Percentiles rank a stretch among this genome's conserved stretches.
Conservation (phyloP, 2,888 invertebrate species). For the Drosophila ezoana region DNA sequence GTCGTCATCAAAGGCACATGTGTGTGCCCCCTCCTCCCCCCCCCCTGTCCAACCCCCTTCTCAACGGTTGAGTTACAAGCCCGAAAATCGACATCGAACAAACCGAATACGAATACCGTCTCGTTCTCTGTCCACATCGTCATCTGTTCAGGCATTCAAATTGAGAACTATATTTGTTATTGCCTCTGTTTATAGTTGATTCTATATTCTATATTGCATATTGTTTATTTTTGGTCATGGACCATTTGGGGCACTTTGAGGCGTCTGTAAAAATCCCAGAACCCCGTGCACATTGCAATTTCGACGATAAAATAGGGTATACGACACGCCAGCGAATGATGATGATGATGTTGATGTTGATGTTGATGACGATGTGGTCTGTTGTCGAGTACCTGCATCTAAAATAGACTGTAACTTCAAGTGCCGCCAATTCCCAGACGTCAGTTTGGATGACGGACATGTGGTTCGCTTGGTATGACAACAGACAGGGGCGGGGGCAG, state of each 20-base stretch:
- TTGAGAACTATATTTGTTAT: not conserved
- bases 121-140: slow-evolving; percentile 19
- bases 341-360: too few species aligned
- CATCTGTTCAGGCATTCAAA: slow-evolving; percentile 60
- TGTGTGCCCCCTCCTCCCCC: slow-evolving; percentile 29
- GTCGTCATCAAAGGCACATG: slow-evolving; percentile 66
- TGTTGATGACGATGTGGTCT: too few species aligned
- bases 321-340: not conserved
- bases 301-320: not conserved
- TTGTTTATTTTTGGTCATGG: not conserved
- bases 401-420: slow-evolving; percentile 6
- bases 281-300: not conserved
- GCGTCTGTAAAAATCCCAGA: not conserved
- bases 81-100: not conserved
- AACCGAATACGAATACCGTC: slow-evolving; percentile 7
- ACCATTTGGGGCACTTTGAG: slow-evolving; percentile 1
- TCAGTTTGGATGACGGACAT: slow-evolving; percentile 4
- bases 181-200: not conserved
- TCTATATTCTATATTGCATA: not conserved
- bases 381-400: not conserved
- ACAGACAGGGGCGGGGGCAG: not conserved
- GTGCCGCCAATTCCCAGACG: not conserved
- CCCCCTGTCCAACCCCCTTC: not conserved
- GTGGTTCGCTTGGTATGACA: slow-evolving; percentile 5
- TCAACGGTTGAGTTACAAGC: not conserved